phyloP scores from a whole-genome alignment of 2,797 vertebrate genomes.

The Phrynocephalus vlangalii region DNA sequence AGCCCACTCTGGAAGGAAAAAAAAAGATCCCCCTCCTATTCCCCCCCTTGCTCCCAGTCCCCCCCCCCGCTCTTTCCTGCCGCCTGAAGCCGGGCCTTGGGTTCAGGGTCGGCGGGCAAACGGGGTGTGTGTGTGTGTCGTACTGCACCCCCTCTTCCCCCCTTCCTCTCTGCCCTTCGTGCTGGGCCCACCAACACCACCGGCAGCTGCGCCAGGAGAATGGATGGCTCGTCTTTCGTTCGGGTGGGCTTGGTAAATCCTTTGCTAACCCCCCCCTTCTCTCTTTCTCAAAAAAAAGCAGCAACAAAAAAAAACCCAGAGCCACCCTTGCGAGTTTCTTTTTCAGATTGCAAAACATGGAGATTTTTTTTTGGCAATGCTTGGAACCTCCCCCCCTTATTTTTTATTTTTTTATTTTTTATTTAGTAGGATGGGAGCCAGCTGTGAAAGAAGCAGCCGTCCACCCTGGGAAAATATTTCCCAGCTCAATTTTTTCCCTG shows the following conservation, averaged over 20 bases:
- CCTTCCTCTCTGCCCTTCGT: accelerated
- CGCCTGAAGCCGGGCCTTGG: neutral
- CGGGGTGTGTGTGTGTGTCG: too few species aligned
- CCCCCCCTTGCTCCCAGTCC: neutral
- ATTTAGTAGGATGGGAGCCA: conserved; percentile 78
- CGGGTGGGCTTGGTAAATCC: conserved; percentile 48
- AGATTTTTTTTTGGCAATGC: conserved; percentile 79
- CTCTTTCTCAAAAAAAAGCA: neutral
- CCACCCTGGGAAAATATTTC: conserved; percentile 88
- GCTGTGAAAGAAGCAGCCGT: conserved; percentile 79
- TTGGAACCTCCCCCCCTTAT: conserved; percentile 57
- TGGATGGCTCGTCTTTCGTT: conserved; percentile 72
- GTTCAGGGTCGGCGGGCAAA: too few species aligned
- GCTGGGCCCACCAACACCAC: conserved; percentile 40
- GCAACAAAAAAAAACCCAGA: too few species aligned
- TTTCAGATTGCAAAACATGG: conserved; percentile 69
- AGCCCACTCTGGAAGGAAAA: too few species aligned
- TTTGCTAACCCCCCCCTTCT: conserved; percentile 57
- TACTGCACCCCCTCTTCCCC: neutral
- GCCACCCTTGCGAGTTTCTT: too few species aligned
- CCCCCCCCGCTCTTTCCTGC: too few species aligned
- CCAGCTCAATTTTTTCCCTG: conserved; percentile 56
- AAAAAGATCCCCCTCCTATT: conserved; percentile 3
- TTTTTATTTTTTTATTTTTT: conserved; percentile 56
- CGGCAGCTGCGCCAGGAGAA: conserved; percentile 75